Conservation (phyloP, 2,888 invertebrate genomes). For the Lycophotia porphyrea region DNA sequence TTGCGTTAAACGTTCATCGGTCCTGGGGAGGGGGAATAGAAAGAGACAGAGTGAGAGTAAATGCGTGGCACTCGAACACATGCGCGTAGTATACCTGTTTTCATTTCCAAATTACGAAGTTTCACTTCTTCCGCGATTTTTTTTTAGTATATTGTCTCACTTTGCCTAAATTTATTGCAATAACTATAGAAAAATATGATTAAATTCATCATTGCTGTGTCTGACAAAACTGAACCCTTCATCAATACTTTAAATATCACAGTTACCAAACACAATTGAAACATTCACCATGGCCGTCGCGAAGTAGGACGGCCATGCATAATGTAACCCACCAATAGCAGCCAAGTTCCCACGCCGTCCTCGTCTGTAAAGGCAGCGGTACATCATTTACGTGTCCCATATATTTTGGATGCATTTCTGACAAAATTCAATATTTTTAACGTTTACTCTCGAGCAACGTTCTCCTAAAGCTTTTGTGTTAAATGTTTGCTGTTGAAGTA, state of each 20-base stretch:
- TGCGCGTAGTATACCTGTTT: too few relatives aligned
- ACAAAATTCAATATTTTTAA: conserved; percentile 66
- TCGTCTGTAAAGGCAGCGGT: conserved; percentile 37
- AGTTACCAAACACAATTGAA: conserved; percentile 13
- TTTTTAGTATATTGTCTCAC: not conserved
- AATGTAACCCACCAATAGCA: conserved; percentile 47
- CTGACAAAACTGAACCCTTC: not conserved
- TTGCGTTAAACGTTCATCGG: too few relatives aligned
- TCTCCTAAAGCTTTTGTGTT: conserved; percentile 53
- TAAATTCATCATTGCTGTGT: not conserved
- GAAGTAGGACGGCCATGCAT: conserved; percentile 55
- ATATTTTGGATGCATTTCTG: conserved; percentile 65
- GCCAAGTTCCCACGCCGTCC: conserved; percentile 58
- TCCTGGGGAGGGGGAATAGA: too few relatives aligned
- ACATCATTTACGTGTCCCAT: conserved; percentile 62
- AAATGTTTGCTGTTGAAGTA: conserved; percentile 54
- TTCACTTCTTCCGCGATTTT: too few relatives aligned
- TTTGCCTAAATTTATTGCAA: not conserved
- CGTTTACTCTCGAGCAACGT: conserved; percentile 52
- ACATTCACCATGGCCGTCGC: conserved; percentile 13
- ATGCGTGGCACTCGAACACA: too few relatives aligned
- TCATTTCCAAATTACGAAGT: too few relatives aligned
- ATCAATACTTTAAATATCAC: not conserved
- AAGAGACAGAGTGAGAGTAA: too few relatives aligned
- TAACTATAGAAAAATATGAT: not conserved